Percentiles rank a stretch among this genome's conserved stretches.
phyloP scores from a whole-genome alignment of 2,797 vertebrate genomes.

The Alosa sapidissima region DNA sequence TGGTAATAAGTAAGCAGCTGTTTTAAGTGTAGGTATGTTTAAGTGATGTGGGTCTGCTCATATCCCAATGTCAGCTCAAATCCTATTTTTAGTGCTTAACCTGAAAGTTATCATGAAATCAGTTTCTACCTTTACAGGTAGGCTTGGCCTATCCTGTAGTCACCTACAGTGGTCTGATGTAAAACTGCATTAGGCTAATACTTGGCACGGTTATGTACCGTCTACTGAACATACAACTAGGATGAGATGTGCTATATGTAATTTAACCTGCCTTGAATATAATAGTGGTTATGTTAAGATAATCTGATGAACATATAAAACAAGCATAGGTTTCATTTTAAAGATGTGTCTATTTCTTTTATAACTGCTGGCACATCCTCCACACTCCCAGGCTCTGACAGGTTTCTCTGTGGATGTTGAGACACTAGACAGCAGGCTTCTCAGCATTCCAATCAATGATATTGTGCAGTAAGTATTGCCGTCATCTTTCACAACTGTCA shows the following conservation, averaged over 20 bases:
- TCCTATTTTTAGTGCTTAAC: neutral
- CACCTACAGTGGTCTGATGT: neutral
- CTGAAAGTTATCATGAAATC: neutral
- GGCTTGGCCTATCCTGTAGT: neutral
- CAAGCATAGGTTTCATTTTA: too few species aligned
- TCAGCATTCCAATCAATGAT: constrained; percentile 89
- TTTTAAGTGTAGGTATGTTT: neutral
- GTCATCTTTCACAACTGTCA: neutral
- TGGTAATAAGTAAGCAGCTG: neutral
- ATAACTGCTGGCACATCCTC: neutral
- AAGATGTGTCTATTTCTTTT: too few species aligned
- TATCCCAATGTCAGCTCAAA: neutral
- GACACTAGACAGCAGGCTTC: constrained; percentile 86
- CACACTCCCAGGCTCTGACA: constrained; percentile 79
- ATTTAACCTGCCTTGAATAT: too few species aligned
- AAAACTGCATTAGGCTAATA: neutral
- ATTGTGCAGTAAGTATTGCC: constrained; percentile 85
- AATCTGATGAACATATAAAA: too few species aligned
- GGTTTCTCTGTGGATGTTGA: constrained; percentile 84
- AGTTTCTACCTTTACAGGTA: neutral
- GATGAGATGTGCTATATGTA: too few species aligned
- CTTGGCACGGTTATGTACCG: too few species aligned
- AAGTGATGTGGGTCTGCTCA: neutral
- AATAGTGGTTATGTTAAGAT: too few species aligned
- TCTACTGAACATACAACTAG: too few species aligned